Evolutionary conservation across 2,797 vertebrate species (phyloP), one percentile per base, ranked within the genome.

Genomic region (Garrulus glandarius): DNA sequence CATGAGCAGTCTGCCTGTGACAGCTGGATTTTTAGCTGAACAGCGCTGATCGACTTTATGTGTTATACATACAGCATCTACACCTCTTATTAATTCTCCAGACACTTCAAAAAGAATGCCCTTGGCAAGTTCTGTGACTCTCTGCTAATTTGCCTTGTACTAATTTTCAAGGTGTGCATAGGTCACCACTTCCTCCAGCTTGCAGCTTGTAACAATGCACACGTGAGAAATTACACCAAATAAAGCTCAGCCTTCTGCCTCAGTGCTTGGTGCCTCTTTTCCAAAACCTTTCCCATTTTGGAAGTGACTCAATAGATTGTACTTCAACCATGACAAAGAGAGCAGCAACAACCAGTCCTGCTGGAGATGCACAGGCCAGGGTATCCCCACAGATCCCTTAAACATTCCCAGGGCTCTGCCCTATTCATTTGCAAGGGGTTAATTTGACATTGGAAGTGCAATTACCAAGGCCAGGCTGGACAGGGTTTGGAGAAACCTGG

Each of bases 141-240:
- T 36, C 80, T 86, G 63, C 80, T 97, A 93, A 92, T 96, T 89
- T 93, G 36, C 65, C 87, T 94, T 93, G 92, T 96, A 92, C 79
- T 94, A 55, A 96, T 96, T 96, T 96, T 76, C 76, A 75, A 87
- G 82, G 84, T 69, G 61, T 52, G 57, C 14, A 6, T 23, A 94
- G 95, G 91, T 95, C 84, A 93, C 15, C 3, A 27, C 46, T 68
- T 68, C 65, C 79, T 87, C 64, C 69, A 83, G 70, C 78, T 55
- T 1, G 22, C 41, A 41, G 50, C 82, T 87, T 78, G 82, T 89
- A 94, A 80, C 57, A 84, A 60, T 7, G 37, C n/a, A 15, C 41
- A 64, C 49, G 5, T 70, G 37, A 60, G 87, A 80, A 95, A 93
- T 91, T 41, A 34, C 46, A 37, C 29, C 63, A 79, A 56, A 76